Evolutionary conservation across 2,113 vertebrate species (phyloP), one percentile per base, ranked within the genome.

Genomic region (Smithornis capensis): DNA sequence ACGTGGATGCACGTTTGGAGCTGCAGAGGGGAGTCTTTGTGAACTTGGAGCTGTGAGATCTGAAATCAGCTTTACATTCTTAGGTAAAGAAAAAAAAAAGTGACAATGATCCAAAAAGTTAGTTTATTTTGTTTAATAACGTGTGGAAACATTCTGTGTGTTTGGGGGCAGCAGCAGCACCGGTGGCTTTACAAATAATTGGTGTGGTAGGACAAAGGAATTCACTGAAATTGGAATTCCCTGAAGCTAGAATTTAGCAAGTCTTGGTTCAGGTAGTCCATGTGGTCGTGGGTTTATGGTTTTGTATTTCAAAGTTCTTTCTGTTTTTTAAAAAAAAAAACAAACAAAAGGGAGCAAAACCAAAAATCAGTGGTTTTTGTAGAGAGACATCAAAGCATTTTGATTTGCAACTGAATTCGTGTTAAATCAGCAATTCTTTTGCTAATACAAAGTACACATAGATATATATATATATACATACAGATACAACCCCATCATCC

Each of bases 401-500:
- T 45, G 37, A 33, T 80, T 49, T 57, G 21, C 75, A 42, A 1
- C 14, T 33, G 16, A 87, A n/a, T 16, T 31, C 7, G 0, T 8
- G 19, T 71, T 62, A 23, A 69, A 71, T 11, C 29, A 47, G 69
- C 45, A 19, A 0, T 53, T 64, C n/a, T 53, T 90, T 44, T 44
- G 71, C 29, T 28, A 25, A 35, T 15, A 42, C 14, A 3, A 2
- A 49, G 50, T 35, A 40, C 29, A 12, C 8, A 45, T 19, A 18
- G 5, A 14, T 60, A 9, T 28, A 19, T 16, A 8, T 45, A 18
- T 27, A 33, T 8, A 65, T 37, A 3, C 1, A 10, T 13, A 4
- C 3, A 37, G 9, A 10, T 1, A 7, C 42, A 6, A 15, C 3
- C 3, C 15, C 18, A 4, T 27, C 14, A 40, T 21, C n/a, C 1